Evolutionary conservation across 2,113 vertebrate species (phyloP).

Genomic region (Donacobius atricapilla): DNA sequence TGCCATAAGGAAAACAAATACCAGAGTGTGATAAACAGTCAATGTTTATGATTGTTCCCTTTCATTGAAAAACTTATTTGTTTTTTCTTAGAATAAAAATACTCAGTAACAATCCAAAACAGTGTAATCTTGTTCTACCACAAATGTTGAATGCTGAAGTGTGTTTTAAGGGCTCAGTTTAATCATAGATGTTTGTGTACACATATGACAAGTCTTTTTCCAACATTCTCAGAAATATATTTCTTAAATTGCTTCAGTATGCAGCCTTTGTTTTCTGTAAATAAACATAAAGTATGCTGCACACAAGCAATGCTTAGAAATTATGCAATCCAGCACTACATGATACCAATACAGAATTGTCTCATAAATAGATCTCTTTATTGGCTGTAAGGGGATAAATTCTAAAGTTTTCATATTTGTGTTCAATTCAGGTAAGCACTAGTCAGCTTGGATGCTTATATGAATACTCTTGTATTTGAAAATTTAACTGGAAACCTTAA

Average conservation of each 20-base stretch:
- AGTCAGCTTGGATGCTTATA: not conserved
- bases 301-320: not conserved
- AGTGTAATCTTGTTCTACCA: not conserved
- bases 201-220: not conserved
- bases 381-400: not conserved
- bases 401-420: not conserved
- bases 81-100: not conserved
- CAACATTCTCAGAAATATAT: not conserved
- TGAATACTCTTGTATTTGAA: not conserved
- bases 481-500: not conserved
- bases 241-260: conserved; percentile 13
- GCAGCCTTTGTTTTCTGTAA: conserved; percentile 15
- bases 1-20: not conserved
- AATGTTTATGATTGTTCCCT: not conserved
- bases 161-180: not conserved
- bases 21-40: not conserved
- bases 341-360: not conserved
- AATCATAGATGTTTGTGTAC: not conserved
- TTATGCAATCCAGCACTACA: not conserved
- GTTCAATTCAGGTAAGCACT: not conserved
- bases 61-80: not conserved
- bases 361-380: not conserved
- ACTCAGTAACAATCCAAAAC: not conserved
- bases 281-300: not conserved
- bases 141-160: not conserved